Percentiles rank a stretch among this genome's conserved stretches.
phyloP scores from a whole-genome alignment of 2,888 invertebrate genomes.

The Monoplex corrugatus region DNA sequence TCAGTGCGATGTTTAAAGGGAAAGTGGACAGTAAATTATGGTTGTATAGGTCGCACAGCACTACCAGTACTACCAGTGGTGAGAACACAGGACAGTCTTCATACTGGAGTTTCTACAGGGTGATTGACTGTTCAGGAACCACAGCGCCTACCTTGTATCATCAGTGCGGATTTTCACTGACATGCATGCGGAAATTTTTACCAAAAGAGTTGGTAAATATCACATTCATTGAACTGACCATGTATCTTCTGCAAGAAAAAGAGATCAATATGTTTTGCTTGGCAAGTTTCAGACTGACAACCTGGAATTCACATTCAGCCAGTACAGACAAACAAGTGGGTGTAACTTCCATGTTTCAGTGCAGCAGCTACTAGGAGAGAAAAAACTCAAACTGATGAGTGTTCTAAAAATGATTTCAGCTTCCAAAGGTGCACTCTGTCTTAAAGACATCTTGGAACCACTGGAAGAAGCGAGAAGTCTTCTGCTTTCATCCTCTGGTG shows the following conservation, averaged over 20 bases:
- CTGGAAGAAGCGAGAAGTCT: background rate
- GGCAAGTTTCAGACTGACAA: conserved; percentile 33
- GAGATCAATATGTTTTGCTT: background rate
- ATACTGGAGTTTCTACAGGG: no score
- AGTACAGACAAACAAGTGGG: no score
- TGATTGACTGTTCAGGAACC: no score
- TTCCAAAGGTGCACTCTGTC: background rate
- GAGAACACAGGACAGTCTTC: no score
- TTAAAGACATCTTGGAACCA: conserved; percentile 1
- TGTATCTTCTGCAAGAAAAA: background rate
- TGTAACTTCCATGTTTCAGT: conserved; percentile 11
- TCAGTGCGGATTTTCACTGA: no score
- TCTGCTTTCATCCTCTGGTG: background rate
- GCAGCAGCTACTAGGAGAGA: background rate
- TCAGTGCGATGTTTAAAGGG: no score
- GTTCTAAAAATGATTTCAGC: conserved; percentile 16
- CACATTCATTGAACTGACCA: background rate
- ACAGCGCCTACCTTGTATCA: no score
- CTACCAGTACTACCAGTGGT: no score
- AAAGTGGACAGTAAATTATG: no score
- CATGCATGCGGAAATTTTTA: no score
- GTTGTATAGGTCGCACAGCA: no score
- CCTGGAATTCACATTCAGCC: conserved; percentile 29
- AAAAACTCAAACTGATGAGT: background rate
- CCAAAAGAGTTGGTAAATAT: no score